Percentiles rank a stretch among this genome's conserved stretches.
Conservation (phyloP, 37 sponge, comb jelly and placozoan species). For the Ephydatia muelleri region DNA sequence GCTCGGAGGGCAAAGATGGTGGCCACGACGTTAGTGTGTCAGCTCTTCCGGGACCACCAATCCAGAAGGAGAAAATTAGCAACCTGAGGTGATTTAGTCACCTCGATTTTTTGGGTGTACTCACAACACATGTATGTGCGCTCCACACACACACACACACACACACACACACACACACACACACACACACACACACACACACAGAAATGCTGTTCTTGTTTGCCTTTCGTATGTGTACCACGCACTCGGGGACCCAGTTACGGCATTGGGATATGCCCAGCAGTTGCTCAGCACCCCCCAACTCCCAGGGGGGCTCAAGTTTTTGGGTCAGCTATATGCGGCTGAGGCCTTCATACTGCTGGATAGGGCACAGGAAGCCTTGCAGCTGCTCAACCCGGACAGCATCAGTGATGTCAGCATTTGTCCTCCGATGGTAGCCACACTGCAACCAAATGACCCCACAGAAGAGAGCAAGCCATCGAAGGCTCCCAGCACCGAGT, state of each 20-base stretch:
- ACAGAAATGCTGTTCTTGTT: conserved; percentile 50
- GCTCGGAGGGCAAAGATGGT: neutral
- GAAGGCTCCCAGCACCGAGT: conserved; percentile 1
- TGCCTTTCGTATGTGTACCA: conserved; percentile 86
- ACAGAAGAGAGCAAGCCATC: neutral
- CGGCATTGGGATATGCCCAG: conserved; percentile 71
- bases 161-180: neutral
- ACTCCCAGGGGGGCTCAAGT: conserved; percentile 55
- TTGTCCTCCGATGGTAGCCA: neutral
- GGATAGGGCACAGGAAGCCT: conserved; percentile 66
- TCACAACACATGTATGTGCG: neutral
- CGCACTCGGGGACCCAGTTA: conserved; percentile 90
- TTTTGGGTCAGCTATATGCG: conserved; percentile 59
- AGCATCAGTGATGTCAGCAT: conserved; percentile 31
- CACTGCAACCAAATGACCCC: neutral
- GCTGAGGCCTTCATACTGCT: conserved; percentile 77
- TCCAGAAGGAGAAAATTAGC: conserved; percentile 48
- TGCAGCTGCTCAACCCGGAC: conserved; percentile 64
- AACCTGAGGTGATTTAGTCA: conserved; percentile 30
- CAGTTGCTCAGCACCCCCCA: conserved; percentile 36
- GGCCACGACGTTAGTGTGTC: neutral
- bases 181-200: conserved; percentile 22
- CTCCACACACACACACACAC: conserved; percentile 18
- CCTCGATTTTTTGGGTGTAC: neutral
- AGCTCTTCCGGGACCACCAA: conserved; percentile 73